Base-by-base conservation (phyloP, 2,113 vertebrate species). In the Orthonyx spaldingii region DNA sequence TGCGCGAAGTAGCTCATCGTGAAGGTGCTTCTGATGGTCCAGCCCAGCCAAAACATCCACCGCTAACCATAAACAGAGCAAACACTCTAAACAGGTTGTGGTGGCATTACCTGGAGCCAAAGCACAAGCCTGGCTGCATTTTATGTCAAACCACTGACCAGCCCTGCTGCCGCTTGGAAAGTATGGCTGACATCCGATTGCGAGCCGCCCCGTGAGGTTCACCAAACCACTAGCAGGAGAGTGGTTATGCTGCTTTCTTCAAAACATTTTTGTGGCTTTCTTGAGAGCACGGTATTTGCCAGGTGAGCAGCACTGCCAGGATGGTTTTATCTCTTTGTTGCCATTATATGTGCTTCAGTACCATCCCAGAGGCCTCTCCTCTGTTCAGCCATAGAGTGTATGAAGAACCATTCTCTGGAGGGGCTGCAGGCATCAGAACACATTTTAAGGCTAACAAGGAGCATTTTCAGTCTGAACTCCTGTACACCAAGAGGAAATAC, bases 241-340 rank as follows among this genome's bases (percentile, higher is more conserved):
- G 90, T 90, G 95, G 93, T 88, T 77, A 66, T 55, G 59, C 35
- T 78, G 82, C 93, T 93, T 93, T 94, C 91, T 94, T 87, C 94
- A 94, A 90, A 89, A 94, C 71, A 96, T 91, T 91, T 81, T 32
- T 96, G 96, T 90, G 93, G 96, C 66, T 95, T 87, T 93, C 74
- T 69, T n/a, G 35, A 57, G 70, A 69, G 65, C 77, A 42, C 13
- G 56, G 68, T 35, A 66, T 47, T 93, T 35, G 22, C 65, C 91
- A 97, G 95, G 94, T 96, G 94, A 95, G 91, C 20, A 80, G 89
- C 32, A 20, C 12, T 79, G 78, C 66, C 63, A 56, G 66, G 63
- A 91, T 83, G 37, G 46, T 39, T 83, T 83, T 61, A 59, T 18
- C 35, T 74, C 57, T 61, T 46, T 33, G 30, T 33, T 35, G 60